Percentiles rank a stretch among this genome's conserved stretches.
phyloP scores from a whole-genome alignment of 2,113 vertebrate genomes.

The Pygoscelis adeliae region DNA sequence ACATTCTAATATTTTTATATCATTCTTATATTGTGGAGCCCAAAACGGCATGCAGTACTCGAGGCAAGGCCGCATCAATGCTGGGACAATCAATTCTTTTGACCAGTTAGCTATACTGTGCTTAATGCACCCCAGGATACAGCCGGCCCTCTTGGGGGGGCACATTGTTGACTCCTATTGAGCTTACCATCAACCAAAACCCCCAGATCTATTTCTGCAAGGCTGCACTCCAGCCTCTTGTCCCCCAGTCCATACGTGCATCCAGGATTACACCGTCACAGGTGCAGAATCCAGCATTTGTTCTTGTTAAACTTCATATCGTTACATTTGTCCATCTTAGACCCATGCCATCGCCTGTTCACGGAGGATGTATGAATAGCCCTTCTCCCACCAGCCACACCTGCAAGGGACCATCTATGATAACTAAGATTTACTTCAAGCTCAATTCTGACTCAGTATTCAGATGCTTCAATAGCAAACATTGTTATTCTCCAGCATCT shows the following conservation, averaged over 20 bases:
- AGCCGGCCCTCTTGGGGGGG: neutral
- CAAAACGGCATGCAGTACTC: neutral
- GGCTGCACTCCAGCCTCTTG: neutral
- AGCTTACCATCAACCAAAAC: neutral
- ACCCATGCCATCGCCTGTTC: fast-evolving
- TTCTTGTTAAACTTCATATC: neutral
- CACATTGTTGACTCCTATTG: neutral
- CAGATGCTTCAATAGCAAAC: neutral
- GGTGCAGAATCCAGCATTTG: neutral
- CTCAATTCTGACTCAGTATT: neutral
- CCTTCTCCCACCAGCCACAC: neutral
- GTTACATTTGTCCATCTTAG: neutral
- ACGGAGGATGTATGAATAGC: neutral
- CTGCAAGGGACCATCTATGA: neutral
- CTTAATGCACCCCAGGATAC: neutral
- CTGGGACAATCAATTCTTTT: neutral
- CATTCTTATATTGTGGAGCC: neutral
- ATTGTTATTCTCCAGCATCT: neutral
- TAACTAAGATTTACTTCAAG: neutral
- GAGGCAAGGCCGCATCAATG: fast-evolving
- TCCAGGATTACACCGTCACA: neutral
- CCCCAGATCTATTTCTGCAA: neutral
- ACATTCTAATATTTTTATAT: neutral
- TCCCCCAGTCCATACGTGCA: neutral
- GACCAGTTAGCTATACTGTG: fast-evolving